Conservation (phyloP, 2,888 invertebrate genomes). For the Ormyrus nitidulus region DNA sequence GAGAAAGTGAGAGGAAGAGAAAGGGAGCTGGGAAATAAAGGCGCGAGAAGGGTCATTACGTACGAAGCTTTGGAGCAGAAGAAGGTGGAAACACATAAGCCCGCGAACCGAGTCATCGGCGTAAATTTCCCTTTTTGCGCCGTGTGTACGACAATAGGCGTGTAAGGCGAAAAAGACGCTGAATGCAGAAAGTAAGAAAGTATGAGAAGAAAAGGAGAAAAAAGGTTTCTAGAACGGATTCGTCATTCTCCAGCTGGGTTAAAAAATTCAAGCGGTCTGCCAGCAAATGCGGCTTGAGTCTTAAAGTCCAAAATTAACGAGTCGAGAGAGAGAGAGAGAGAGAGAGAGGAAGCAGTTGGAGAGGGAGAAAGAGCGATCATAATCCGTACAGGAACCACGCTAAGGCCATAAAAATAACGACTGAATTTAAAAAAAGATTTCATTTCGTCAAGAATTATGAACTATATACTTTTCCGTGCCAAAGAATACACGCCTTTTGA, state of each 20-base stretch:
- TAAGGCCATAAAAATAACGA: slow-evolving; percentile 56
- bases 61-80: slow-evolving; percentile 17
- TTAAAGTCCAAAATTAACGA: slow-evolving; percentile 52
- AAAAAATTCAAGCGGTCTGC: slow-evolving; percentile 62
- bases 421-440: slow-evolving; percentile 54
- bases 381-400: not conserved
- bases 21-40: slow-evolving; percentile 9
- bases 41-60: slow-evolving; percentile 32
- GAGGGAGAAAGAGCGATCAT: not conserved
- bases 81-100: slow-evolving; percentile 40
- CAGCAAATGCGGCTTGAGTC: slow-evolving; percentile 36
- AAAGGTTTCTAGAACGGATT: slow-evolving; percentile 32
- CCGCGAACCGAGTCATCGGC: not conserved
- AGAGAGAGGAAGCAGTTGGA: no score
- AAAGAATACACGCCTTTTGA: no score
- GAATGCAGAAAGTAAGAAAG: not conserved
- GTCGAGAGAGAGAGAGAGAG: slow-evolving; percentile 54
- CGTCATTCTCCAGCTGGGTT: slow-evolving; percentile 55
- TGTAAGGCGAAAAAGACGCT: slow-evolving; percentile 1
- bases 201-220: slow-evolving; percentile 5
- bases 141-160: slow-evolving; percentile 16
- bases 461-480: no score
- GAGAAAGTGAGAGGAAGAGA: not conserved
- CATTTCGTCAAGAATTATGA: not conserved
- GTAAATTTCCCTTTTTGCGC: slow-evolving; percentile 15